Base-by-base conservation (phyloP, 2,888 invertebrate species). In the Omphaloscelis lunosa region DNA sequence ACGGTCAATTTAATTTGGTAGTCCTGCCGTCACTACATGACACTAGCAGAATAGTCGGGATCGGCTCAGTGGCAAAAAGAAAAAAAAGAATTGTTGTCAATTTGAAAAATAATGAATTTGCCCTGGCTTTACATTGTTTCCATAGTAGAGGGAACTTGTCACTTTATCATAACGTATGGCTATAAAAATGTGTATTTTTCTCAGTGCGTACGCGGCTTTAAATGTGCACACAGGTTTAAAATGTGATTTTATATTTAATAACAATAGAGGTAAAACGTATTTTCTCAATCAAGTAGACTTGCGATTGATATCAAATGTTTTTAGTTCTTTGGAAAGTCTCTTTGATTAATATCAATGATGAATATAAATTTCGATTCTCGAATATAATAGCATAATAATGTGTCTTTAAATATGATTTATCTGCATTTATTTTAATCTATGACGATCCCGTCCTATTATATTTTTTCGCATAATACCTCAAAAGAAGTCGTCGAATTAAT, bases 231-330 rank as follows among this genome's bases (percentile, higher is more conserved):
- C 81, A 86, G 80, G 82, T 83, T 85, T 68, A 75, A 84, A 84
- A 87, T 87, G 87, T 87, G 87, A 87, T 87, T 86, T 87, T 81
- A 79, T 84, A 82, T 87, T 85, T 84, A 85, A 87, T 82, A 78
- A 76, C 73, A 59, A 77, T 84, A 86, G 72, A 41, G 9, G 48
- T 84, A 84, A 70, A 75, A 72, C 74, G 39, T 84, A 86, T 79
- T 82, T 86, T 85, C 76, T 79, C 77, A 85, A 67, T 75, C 69
- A 75, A 75, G 39, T 78, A 84, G 77, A 68, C 77, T 82, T 76
- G 72, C 56, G 71, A 74, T 78, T 75, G 73, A 62, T 65, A 67
- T 71, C 66, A 69, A 77, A 66, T 71, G 48, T 77, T 59, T 72
- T 76, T 68, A 73, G 70, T 65, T 29, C 48, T 4, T 6, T 68